Conservation (phyloP, 2,797 vertebrate species). For the Melanogrammus aeglefinus region DNA sequence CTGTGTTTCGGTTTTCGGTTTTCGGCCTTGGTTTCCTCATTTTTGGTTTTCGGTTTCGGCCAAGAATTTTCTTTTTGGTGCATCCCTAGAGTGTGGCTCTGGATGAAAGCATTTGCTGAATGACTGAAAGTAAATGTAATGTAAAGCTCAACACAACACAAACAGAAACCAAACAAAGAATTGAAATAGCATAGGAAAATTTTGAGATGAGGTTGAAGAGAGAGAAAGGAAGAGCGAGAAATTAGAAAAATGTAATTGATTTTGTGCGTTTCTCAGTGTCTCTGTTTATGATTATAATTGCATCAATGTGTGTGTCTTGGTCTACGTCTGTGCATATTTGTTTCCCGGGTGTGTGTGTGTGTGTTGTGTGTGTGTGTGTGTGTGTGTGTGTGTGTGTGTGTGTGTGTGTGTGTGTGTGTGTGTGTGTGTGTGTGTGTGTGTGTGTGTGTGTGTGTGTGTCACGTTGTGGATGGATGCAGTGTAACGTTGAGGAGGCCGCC, state of each 20-base stretch:
- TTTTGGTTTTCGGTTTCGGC: too few species aligned
- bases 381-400: slow-evolving; percentile 21
- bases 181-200: neutral
- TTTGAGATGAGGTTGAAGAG: neutral
- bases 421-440: neutral
- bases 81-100: too few species aligned
- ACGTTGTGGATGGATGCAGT: slow-evolving; percentile 32
- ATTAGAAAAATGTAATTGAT: neutral
- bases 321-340: neutral
- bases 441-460: slow-evolving; percentile 39
- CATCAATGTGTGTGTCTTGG: neutral
- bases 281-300: neutral
- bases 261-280: neutral
- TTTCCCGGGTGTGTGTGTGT: neutral
- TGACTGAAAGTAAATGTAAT: neutral
- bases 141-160: neutral
- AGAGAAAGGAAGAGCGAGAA: neutral
- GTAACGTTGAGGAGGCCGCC: slow-evolving; percentile 32
- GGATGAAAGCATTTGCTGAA: neutral
- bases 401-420: slow-evolving; percentile 28
- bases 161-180: neutral
- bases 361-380: slow-evolving; percentile 23
- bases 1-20: too few species aligned
- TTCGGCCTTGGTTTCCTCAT: too few species aligned
- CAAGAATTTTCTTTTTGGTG: too few species aligned